These are phyloP conservation scores for Macrotus californicus DNA, from an alignment of 2,113 vertebrate species.

Conservation along the genomic window DNA sequence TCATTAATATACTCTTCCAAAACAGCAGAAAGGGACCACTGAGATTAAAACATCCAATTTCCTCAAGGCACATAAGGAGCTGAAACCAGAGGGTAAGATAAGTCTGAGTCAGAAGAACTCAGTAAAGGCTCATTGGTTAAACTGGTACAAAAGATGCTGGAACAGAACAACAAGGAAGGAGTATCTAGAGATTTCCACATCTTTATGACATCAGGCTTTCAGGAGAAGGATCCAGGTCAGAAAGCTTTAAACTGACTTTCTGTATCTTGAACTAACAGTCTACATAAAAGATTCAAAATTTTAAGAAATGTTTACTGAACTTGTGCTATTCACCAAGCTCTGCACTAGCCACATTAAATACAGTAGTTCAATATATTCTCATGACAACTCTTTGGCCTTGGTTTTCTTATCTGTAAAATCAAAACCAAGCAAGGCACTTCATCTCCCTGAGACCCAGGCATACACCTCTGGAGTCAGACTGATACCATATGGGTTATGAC, in stretches of 20 bases:
- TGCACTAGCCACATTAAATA: not conserved
- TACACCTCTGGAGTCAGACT: not conserved
- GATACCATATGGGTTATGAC: not conserved
- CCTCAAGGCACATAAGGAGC: not conserved
- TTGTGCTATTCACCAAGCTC: not conserved
- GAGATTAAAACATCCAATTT: not conserved
- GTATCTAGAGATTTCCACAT: not conserved
- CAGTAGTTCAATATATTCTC: not conserved
- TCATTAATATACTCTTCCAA: not conserved
- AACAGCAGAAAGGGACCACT: not conserved
- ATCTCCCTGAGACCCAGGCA: not conserved
- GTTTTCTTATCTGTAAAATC: slow-evolving; percentile 27
- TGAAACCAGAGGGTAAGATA: not conserved
- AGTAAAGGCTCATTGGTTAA: not conserved
- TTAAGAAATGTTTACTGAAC: not conserved
- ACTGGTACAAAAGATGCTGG: not conserved
- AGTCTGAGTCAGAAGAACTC: not conserved
- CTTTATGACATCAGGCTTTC: not conserved
- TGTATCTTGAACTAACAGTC: not conserved
- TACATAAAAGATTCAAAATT: not conserved
- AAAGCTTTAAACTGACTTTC: not conserved
- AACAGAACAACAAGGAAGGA: not conserved
- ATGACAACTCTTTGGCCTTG: not conserved
- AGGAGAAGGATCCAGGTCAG: not conserved
- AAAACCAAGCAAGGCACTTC: not conserved